Percentiles rank a stretch among this genome's conserved stretches.
Conservation (phyloP, 2,113 vertebrate genomes). For the Hypanus sabinus region DNA sequence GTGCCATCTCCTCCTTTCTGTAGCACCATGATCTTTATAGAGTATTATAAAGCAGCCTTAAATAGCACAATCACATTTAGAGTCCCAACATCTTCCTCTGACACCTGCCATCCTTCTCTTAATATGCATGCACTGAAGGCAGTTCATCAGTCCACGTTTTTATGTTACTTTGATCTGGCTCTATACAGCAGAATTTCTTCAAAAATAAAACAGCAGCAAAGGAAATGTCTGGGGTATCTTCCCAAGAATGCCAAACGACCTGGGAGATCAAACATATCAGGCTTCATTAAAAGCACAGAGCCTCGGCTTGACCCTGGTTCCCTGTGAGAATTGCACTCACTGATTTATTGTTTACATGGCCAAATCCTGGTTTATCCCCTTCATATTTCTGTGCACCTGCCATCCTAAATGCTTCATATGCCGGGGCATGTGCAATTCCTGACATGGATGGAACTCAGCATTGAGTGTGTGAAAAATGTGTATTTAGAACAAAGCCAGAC, state of each 20-base stretch:
- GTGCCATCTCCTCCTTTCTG: too few relatives aligned
- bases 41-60: too few relatives aligned
- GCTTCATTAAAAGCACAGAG: not conserved
- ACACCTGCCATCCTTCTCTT: too few relatives aligned
- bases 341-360: constrained; percentile 4
- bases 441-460: not conserved
- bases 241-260: not conserved
- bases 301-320: not conserved
- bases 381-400: not conserved
- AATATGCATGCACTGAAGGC: not conserved
- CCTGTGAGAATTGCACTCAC: not conserved
- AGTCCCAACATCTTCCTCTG: too few relatives aligned
- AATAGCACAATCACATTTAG: too few relatives aligned
- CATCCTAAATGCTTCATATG: not conserved
- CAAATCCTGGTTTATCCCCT: not conserved
- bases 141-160: not conserved
- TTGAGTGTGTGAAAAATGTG: not conserved
- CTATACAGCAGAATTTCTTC: too few relatives aligned
- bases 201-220: not conserved
- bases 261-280: not conserved
- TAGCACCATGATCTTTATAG: too few relatives aligned
- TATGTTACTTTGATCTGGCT: not conserved
- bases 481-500: not conserved
- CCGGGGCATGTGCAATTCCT: not conserved
- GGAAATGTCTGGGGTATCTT: not conserved